A percentile compares a stretch with the other conserved stretches of the same genome.
phyloP scores from a whole-genome alignment of 2,888 invertebrate genomes.

The Tinea pellionella region DNA sequence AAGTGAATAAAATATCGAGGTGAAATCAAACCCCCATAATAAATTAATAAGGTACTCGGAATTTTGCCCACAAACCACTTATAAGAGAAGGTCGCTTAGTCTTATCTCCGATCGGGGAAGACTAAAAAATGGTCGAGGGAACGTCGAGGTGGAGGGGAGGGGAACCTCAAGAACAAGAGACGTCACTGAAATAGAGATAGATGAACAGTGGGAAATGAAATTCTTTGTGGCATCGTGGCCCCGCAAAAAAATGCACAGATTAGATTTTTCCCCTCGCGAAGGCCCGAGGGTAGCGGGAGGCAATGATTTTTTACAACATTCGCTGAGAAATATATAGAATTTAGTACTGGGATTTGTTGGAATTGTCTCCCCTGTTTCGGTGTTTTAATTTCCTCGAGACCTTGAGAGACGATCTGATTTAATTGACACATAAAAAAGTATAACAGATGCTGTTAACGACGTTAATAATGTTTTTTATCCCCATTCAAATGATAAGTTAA shows the following conservation, averaged over 20 bases:
- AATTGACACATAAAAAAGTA: conserved; percentile 18
- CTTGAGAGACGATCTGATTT: conserved; percentile 46
- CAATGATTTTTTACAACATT: conserved; percentile 70
- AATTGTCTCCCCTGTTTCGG: conserved; percentile 60
- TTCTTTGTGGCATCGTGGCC: conserved; percentile 71
- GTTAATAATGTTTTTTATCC: not conserved
- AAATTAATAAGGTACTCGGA: conserved; percentile 36
- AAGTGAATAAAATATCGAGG: conserved; percentile 4
- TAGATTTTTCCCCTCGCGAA: conserved; percentile 67
- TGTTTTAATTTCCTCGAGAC: conserved; percentile 67
- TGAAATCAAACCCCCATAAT: conserved; percentile 30
- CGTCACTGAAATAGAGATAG: conserved; percentile 71
- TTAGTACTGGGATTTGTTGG: conserved; percentile 65
- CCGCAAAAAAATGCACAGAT: conserved; percentile 71
- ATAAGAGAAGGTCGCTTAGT: conserved; percentile 64
- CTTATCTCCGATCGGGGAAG: conserved; percentile 67
- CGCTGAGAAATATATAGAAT: conserved; percentile 62
- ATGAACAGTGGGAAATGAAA: conserved; percentile 72
- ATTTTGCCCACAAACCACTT: conserved; percentile 51
- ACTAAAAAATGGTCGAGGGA: conserved; percentile 54
- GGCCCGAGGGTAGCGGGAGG: conserved; percentile 63
- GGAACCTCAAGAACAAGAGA: conserved; percentile 63
- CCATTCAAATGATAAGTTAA: not conserved
- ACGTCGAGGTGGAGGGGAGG: conserved; percentile 27
- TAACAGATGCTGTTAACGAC: conserved; percentile 5